Evolutionary conservation across 2,888 invertebrate species (phyloP).

Genomic region (Anoplius nigerrimus): DNA sequence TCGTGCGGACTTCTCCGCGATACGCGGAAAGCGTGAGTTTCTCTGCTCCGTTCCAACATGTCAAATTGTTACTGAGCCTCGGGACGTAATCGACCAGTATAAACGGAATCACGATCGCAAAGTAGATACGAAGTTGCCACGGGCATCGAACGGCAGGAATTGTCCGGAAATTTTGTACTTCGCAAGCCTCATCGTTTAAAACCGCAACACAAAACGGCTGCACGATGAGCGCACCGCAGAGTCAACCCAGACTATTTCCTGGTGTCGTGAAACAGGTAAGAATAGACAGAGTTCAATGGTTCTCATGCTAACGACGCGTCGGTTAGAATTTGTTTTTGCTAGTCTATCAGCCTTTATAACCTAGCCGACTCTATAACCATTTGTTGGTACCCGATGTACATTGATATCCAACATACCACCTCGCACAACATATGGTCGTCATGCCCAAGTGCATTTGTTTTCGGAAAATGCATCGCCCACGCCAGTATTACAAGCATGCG

Average conservation of each 20-base stretch:
- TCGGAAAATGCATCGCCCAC: no score
- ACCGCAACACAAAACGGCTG: neutral
- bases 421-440: slow-evolving; percentile 50
- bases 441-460: no score
- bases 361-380: slow-evolving; percentile 28
- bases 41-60: slow-evolving; percentile 56
- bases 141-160: neutral
- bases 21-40: slow-evolving; percentile 63
- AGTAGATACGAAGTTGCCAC: neutral
- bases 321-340: no score
- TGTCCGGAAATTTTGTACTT: slow-evolving; percentile 27
- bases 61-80: slow-evolving; percentile 58
- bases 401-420: slow-evolving; percentile 21
- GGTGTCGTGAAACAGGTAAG: slow-evolving; percentile 81
- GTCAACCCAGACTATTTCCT: slow-evolving; percentile 73
- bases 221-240: slow-evolving; percentile 69
- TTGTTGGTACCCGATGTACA: slow-evolving; percentile 12
- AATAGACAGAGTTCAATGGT: slow-evolving; percentile 15
- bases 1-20: slow-evolving; percentile 59
- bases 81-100: slow-evolving; percentile 13
- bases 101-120: slow-evolving; percentile 18
- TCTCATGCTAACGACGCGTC: no score
- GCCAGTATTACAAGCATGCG: no score
- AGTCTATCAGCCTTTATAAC: slow-evolving; percentile 21
- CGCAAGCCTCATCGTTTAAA: slow-evolving; percentile 16